Evolutionary conservation across 2,113 vertebrate genomes (phyloP).

Genomic region (Montifringilla adamsi): DNA sequence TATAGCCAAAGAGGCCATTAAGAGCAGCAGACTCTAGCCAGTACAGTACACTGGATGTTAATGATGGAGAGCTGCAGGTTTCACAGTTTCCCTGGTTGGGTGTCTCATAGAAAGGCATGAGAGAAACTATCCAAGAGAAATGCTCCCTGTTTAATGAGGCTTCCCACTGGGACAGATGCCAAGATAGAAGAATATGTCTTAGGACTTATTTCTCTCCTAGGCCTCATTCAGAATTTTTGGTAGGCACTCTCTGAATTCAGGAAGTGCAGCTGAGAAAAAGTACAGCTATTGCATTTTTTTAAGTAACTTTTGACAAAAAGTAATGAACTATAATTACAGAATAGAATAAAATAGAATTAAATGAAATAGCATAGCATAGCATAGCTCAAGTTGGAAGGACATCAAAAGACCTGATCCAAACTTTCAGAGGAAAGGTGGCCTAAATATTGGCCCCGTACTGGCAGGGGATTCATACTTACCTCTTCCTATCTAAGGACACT

Average conservation of each 20-base stretch:
- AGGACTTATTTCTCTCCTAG: background rate
- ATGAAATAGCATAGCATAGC: too few species aligned
- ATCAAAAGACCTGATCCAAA: accelerated
- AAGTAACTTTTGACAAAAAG: background rate
- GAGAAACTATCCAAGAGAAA: background rate
- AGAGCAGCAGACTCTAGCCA: background rate
- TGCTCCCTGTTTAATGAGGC: background rate
- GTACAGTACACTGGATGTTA: background rate
- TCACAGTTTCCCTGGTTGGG: background rate
- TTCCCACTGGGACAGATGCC: background rate
- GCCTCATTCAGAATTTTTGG: background rate
- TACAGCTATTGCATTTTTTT: background rate
- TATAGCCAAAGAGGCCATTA: background rate
- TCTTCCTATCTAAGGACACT: background rate
- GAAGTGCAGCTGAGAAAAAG: background rate
- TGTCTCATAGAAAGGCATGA: background rate
- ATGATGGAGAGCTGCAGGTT: background rate
- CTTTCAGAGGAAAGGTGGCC: background rate
- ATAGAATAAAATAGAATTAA: background rate
- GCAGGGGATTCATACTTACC: background rate
- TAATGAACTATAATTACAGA: background rate
- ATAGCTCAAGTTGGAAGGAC: background rate
- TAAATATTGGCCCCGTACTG: background rate
- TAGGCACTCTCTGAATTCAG: background rate
- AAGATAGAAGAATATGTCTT: background rate